Evolutionary conservation across 1,140 invertebrate species (phyloP), one percentile per base, ranked within the genome.

Genomic region (Lineus longissimus): DNA sequence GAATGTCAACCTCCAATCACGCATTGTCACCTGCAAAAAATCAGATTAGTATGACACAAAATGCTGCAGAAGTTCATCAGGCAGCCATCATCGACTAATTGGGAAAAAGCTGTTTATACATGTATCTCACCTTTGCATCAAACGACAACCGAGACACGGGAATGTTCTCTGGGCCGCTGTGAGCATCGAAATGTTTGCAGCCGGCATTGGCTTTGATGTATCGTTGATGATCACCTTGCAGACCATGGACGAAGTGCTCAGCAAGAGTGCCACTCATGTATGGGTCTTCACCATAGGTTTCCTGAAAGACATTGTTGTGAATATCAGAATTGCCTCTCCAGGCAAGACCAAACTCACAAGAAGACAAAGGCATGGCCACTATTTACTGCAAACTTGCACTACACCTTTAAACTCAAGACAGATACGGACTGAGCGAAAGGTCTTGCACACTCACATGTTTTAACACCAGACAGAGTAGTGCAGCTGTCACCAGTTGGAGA

Each of bases 221-320:
- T 25, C 75, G 57, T 15, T 62, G 58, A 59, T 79, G 36, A 29
- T 72, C 55, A 15, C 79, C 80, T 56, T 77, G 78, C 23, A 81
- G 66, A 30, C 78, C 79, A 27, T 60, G 55, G 0, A 79, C 75
- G 70, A 74, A 81, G 25, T 40, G 55, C 17, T 41, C 33, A 0
- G 72, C 73, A 9, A 74, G 59, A 6, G 68, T 29, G 17, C 78
- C 77, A 56, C 56, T 74, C 29, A 81, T 55, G 45, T 65, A 75
- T 1, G 80, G 80, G 64, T 81, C 80, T 58, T 81, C 80, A 1
- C 80, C 80, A 65, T 80, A 81, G 2, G 80, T 81, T 70, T 81
- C 80, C 78, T 81, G 22, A 1, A 60, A 23, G 54, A 60, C 4
- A 15, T 7, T 36, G 6, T 7, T 4, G 33, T 7, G 33, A 36